Percentiles rank a stretch among this genome's conserved stretches.
These are phyloP conservation scores for Spilosoma lubricipeda DNA, from an alignment of 2,888 invertebrate genomes.

Conservation along the genomic window DNA sequence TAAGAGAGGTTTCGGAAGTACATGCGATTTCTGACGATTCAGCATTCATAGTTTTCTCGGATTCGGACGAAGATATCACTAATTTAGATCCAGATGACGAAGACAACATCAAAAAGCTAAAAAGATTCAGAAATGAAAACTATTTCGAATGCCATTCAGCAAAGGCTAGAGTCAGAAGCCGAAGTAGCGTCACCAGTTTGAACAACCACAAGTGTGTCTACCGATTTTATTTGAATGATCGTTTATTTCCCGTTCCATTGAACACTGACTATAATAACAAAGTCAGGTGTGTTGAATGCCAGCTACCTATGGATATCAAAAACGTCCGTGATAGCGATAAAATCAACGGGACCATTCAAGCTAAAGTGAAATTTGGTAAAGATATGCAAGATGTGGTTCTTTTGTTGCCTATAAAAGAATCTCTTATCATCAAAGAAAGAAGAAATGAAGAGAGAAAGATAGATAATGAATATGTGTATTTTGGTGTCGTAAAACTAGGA, in stretches of 20 bases:
- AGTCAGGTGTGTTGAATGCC: slow-evolving; percentile 83
- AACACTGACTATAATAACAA: slow-evolving; percentile 75
- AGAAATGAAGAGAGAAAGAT: slow-evolving; percentile 51
- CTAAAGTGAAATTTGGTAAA: slow-evolving; percentile 70
- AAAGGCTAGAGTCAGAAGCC: slow-evolving; percentile 65
- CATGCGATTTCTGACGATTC: slow-evolving; percentile 43
- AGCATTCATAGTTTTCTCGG: slow-evolving; percentile 53
- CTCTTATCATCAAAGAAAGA: slow-evolving; percentile 72
- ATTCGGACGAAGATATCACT: slow-evolving; percentile 59
- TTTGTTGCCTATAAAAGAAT: slow-evolving; percentile 73
- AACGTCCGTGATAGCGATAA: slow-evolving; percentile 37
- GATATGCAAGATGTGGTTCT: slow-evolving; percentile 69
- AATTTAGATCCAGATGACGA: slow-evolving; percentile 56
- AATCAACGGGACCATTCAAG: slow-evolving; percentile 78
- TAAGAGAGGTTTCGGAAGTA: slow-evolving; percentile 67
- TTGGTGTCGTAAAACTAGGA: slow-evolving; percentile 75
- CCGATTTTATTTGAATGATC: slow-evolving; percentile 85
- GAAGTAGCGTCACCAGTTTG: slow-evolving; percentile 58
- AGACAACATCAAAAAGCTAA: slow-evolving; percentile 63
- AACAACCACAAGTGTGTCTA: slow-evolving; percentile 83
- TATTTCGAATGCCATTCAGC: slow-evolving; percentile 88
- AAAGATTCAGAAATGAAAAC: slow-evolving; percentile 84
- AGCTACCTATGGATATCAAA: slow-evolving; percentile 69
- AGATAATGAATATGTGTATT: slow-evolving; percentile 68
- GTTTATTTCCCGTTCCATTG: slow-evolving; percentile 85